These are phyloP conservation scores for Pteronotus mesoamericanus DNA, from an alignment of 2,797 vertebrate species.

Conservation along the genomic window DNA sequence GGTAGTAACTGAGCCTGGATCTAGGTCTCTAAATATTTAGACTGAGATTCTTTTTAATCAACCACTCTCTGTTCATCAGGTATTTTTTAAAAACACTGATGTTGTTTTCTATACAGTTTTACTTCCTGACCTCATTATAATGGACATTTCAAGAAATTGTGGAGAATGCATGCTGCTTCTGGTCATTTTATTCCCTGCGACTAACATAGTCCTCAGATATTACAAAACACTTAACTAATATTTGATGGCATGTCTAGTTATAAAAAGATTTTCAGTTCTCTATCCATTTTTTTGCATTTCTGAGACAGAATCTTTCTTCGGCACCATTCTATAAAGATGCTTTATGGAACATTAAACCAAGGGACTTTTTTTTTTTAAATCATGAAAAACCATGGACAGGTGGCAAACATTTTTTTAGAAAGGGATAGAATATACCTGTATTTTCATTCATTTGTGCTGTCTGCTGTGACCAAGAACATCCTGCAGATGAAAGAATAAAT, in stretches of 20 bases:
- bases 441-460: conserved; percentile 67
- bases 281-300: neutral
- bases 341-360: conserved; percentile 56
- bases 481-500: conserved; percentile 59
- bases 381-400: neutral
- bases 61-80: neutral
- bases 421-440: conserved; percentile 1
- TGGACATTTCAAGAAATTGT: neutral
- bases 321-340: neutral
- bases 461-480: conserved; percentile 48
- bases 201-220: neutral
- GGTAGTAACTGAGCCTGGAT: neutral
- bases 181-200: neutral
- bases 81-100: neutral
- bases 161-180: neutral
- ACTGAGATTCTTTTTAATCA: neutral
- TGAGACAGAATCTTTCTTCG: neutral
- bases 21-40: neutral
- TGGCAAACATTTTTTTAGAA: neutral
- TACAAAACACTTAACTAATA: neutral
- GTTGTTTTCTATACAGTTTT: neutral
- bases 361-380: neutral
- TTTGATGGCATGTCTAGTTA: neutral
- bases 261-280: neutral
- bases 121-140: neutral